These are phyloP conservation scores for Syngnathus acus DNA, from an alignment of 2,797 vertebrate species.

Conservation along the genomic window DNA sequence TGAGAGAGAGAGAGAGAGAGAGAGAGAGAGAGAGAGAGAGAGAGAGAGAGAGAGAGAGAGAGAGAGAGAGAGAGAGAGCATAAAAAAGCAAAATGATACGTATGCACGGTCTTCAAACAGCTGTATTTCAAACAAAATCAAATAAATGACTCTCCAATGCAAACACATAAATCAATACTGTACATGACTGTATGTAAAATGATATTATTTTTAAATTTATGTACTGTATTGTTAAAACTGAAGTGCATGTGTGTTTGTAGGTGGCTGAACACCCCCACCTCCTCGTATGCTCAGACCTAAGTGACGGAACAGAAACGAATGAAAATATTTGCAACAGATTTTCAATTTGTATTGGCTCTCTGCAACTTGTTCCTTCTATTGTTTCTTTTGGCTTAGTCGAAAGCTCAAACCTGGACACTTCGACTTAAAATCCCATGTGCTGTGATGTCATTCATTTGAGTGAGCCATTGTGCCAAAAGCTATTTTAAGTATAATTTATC, in stretches of 20 bases:
- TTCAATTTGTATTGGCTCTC: slow-evolving; percentile 28
- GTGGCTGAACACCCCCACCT: slow-evolving; percentile 34
- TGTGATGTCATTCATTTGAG: slow-evolving; percentile 10
- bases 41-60: too few relatives aligned
- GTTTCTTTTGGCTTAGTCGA: slow-evolving; percentile 18
- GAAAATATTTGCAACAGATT: slow-evolving; percentile 53
- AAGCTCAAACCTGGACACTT: slow-evolving; percentile 16
- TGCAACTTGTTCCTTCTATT: slow-evolving; percentile 21
- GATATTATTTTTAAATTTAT: too few relatives aligned
- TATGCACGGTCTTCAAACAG: too few relatives aligned
- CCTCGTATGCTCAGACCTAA: slow-evolving; percentile 48
- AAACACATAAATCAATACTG: too few relatives aligned
- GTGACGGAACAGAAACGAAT: slow-evolving; percentile 64
- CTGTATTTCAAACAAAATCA: too few relatives aligned
- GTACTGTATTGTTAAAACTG: not conserved
- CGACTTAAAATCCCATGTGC: slow-evolving; percentile 20
- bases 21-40: too few relatives aligned
- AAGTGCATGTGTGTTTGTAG: slow-evolving; percentile 6
- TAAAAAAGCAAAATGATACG: too few relatives aligned
- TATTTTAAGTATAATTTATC: slow-evolving; percentile 33
- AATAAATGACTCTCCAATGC: too few relatives aligned
- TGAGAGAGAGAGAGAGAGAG: too few relatives aligned
- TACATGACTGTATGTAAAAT: too few relatives aligned
- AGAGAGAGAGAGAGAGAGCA: too few relatives aligned
- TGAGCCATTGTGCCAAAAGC: slow-evolving; percentile 26